A percentile compares a stretch with the other conserved stretches of the same genome.
Conservation (phyloP, 2,888 invertebrate genomes). For the Limenitis arthemis region DNA sequence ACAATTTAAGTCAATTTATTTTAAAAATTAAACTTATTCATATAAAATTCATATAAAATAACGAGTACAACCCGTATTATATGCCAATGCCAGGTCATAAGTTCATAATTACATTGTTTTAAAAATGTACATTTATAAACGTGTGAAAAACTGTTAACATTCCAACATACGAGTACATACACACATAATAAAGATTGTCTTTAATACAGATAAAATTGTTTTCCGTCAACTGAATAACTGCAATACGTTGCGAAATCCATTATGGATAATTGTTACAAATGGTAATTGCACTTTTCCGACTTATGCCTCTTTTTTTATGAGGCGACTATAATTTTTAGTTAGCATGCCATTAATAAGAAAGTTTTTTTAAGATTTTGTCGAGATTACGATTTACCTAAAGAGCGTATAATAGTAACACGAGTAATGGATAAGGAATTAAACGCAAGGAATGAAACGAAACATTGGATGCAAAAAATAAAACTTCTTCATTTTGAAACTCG, state of each 20-base stretch:
- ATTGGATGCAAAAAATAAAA: too few relatives aligned
- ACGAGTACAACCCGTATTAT: too few relatives aligned
- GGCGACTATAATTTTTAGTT: background rate
- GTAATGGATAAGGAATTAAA: too few relatives aligned
- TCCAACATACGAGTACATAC: background rate
- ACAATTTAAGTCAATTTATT: too few relatives aligned
- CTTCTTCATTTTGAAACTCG: too few relatives aligned
- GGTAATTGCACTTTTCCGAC: constrained; percentile 11
- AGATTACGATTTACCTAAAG: too few relatives aligned
- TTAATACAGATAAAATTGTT: background rate
- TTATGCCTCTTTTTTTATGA: background rate
- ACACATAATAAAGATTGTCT: background rate
- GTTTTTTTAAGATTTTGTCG: background rate
- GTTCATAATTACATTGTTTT: background rate
- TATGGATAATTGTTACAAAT: constrained; percentile 10
- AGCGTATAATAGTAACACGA: too few relatives aligned
- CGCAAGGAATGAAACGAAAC: too few relatives aligned
- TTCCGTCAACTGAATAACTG: background rate
- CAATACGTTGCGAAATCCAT: constrained; percentile 5
- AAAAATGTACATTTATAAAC: background rate
- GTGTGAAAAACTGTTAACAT: background rate
- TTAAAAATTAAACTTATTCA: too few relatives aligned
- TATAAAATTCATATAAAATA: too few relatives aligned
- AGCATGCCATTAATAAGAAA: background rate
- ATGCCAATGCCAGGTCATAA: too few relatives aligned